Percentiles rank a stretch among this genome's conserved stretches.
These are phyloP conservation scores for Apostichopus japonicus DNA, from an alignment of 35 echinoderm and acorn worm genomes.

Conservation along the genomic window DNA sequence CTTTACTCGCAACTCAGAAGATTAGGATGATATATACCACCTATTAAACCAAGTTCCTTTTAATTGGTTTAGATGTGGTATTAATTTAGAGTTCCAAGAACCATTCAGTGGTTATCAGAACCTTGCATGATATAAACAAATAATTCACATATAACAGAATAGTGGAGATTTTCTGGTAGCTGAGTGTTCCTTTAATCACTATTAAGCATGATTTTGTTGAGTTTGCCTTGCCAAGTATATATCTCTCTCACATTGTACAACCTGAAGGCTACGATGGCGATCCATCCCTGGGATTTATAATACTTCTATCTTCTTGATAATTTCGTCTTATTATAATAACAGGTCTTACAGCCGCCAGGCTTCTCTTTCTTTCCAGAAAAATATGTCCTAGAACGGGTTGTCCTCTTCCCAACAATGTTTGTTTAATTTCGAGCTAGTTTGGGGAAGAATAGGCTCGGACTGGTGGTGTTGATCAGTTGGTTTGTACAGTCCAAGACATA, in stretches of 20 bases:
- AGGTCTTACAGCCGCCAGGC: neutral
- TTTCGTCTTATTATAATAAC: conserved; percentile 38
- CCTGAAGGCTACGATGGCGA: neutral
- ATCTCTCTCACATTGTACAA: neutral
- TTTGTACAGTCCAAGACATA: too few relatives aligned
- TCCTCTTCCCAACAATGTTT: neutral
- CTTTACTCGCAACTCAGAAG: too few relatives aligned
- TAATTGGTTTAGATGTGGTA: too few relatives aligned
- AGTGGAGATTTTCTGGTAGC: too few relatives aligned
- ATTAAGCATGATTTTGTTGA: neutral
- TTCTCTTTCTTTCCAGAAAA: neutral
- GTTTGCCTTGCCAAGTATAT: neutral
- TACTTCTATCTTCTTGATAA: neutral
- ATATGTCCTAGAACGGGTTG: neutral
- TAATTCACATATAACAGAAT: too few relatives aligned
- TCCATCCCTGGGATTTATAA: neutral
- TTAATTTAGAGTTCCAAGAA: too few relatives aligned
- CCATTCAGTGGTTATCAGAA: too few relatives aligned
- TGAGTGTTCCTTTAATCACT: neutral
- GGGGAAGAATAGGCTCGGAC: too few relatives aligned
- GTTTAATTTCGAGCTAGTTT: neutral
- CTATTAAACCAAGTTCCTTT: too few relatives aligned
- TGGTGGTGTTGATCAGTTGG: too few relatives aligned
- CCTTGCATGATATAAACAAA: too few relatives aligned
- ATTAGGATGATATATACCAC: too few relatives aligned